Percentiles rank a stretch among this genome's conserved stretches.
Evolutionary conservation across 2,888 invertebrate species (phyloP).

Genomic region (Troilus luridus): DNA sequence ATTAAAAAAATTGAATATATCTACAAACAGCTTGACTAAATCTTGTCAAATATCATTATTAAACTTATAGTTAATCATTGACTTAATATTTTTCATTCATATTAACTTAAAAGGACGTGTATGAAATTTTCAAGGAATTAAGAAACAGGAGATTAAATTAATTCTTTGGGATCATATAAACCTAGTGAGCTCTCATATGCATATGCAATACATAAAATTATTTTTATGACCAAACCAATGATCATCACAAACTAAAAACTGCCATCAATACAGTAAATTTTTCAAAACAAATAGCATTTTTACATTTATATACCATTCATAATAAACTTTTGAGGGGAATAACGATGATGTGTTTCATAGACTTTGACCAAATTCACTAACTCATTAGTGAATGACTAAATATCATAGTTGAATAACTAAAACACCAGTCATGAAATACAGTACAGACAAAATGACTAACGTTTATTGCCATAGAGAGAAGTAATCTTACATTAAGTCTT

Average conservation of each 20-base stretch:
- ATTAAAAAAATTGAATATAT: too few relatives aligned
- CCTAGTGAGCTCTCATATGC: not conserved
- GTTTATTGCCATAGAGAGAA: not conserved
- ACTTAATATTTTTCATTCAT: not conserved
- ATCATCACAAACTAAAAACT: not conserved
- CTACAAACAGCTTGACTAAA: too few relatives aligned
- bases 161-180: not conserved
- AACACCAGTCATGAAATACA: not conserved
- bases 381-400: not conserved
- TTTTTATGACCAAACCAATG: not conserved
- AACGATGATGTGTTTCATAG: not conserved
- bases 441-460: not conserved
- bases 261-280: too few relatives aligned
- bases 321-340: not conserved
- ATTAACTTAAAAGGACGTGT: not conserved
- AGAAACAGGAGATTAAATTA: not conserved
- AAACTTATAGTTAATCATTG: too few relatives aligned
- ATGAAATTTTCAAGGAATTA: not conserved
- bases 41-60: not conserved
- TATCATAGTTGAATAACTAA: not conserved
- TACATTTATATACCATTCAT: not conserved
- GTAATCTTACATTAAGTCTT: not conserved
- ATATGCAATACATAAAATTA: too few relatives aligned
- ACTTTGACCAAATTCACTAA: not conserved
- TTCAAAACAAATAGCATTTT: not conserved